Percentiles rank a stretch among this genome's conserved stretches.
These are phyloP conservation scores for Chloebia gouldiae DNA, from an alignment of 2,113 vertebrate species.

Conservation along the genomic window DNA sequence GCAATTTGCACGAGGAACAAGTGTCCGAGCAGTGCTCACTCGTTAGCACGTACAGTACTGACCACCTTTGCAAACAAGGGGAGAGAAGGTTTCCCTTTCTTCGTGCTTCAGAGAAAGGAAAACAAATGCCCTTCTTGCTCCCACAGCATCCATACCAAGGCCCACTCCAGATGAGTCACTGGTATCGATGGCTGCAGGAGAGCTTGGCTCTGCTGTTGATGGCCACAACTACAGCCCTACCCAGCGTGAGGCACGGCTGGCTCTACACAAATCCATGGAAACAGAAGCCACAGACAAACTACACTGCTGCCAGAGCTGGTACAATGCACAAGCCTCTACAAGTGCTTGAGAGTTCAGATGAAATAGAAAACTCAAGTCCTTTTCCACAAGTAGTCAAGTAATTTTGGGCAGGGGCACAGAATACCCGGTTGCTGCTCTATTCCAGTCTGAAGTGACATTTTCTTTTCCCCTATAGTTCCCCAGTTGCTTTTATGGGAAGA, in stretches of 20 bases:
- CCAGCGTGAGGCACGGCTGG: neutral
- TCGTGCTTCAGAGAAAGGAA: neutral
- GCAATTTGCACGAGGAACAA: neutral
- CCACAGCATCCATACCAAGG: neutral
- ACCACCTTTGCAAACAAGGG: neutral
- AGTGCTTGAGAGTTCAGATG: neutral
- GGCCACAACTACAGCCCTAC: neutral
- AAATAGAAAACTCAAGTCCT: conserved; percentile 10
- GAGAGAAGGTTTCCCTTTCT: neutral
- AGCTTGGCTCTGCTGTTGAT: neutral
- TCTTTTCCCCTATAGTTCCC: conserved; percentile 52
- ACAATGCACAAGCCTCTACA: neutral
- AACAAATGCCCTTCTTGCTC: neutral
- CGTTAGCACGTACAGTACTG: neutral
- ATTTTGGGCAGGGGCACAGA: conserved; percentile 28
- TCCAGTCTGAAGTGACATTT: conserved; percentile 43
- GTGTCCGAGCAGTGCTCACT: neutral
- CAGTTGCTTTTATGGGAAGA: conserved; percentile 48
- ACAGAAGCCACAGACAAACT: neutral
- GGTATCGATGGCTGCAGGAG: neutral
- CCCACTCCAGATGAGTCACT: neutral
- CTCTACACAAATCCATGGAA: neutral
- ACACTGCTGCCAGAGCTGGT: neutral
- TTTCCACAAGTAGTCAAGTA: conserved; percentile 36
- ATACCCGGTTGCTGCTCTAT: conserved; percentile 40